phyloP scores from a whole-genome alignment of 2,888 invertebrate species.

The Orthosia cruda region DNA sequence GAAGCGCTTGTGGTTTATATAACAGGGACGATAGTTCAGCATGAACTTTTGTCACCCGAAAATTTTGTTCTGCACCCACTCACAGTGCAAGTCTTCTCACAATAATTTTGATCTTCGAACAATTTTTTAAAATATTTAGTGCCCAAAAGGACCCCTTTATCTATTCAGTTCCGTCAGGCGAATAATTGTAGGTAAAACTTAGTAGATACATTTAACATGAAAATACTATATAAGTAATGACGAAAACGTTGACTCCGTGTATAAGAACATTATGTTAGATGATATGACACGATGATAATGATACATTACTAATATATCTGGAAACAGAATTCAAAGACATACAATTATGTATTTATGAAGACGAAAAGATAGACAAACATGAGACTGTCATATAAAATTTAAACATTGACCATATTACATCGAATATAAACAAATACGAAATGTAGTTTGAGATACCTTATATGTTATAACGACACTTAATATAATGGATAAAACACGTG shows the following conservation, averaged over 20 bases:
- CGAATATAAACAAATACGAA: constrained; percentile 29
- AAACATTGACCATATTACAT: constrained; percentile 36
- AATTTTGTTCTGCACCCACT: constrained; percentile 4
- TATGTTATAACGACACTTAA: constrained; percentile 46
- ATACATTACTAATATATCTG: constrained; percentile 45
- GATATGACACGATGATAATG: constrained; percentile 64
- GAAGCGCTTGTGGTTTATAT: constrained; percentile 22
- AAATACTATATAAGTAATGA: constrained; percentile 64
- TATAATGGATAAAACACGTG: constrained; percentile 20
- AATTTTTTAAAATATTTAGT: constrained; percentile 55
- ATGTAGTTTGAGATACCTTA: constrained; percentile 22
- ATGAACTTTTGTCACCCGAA: constrained; percentile 20
- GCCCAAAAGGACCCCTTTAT: constrained; percentile 71
- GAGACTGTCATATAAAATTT: constrained; percentile 15
- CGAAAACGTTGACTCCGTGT: constrained; percentile 60
- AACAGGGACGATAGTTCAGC: constrained; percentile 22
- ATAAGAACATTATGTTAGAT: constrained; percentile 59
- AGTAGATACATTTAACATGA: constrained; percentile 69
- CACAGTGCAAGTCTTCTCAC: constrained; percentile 23
- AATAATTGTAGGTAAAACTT: constrained; percentile 70
- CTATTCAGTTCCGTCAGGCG: constrained; percentile 72
- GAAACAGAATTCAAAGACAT: constrained; percentile 17
- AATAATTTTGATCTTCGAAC: constrained; percentile 35
- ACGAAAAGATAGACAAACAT: constrained; percentile 21
- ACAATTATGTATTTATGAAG: constrained; percentile 18